Percentiles rank a stretch among this genome's conserved stretches.
phyloP scores from a whole-genome alignment of 2,888 invertebrate species.

The Agonum fuliginosum region DNA sequence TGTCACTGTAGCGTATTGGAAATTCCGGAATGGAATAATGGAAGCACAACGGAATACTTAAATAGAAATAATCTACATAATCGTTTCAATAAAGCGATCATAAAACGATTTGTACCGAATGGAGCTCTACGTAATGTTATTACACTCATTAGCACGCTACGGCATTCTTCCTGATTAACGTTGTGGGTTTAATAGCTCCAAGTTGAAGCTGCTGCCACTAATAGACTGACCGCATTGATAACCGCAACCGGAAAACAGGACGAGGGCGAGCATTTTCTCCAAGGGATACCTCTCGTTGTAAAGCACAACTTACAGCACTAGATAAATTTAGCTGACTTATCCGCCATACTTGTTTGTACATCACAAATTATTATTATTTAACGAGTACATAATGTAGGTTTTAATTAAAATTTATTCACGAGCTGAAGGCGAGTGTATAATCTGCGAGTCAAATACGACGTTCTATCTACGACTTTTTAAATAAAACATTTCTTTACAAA shows the following conservation, averaged over 20 bases:
- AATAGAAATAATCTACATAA: slow-evolving; percentile 57
- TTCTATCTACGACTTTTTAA: no score
- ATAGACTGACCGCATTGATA: slow-evolving; percentile 58
- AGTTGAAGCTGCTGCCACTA: slow-evolving; percentile 47
- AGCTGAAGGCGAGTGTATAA: no score
- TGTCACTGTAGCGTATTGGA: slow-evolving; percentile 46
- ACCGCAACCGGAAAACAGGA: slow-evolving; percentile 58
- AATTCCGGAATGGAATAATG: slow-evolving; percentile 39
- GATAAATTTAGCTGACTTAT: no score
- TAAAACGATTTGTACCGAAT: slow-evolving; percentile 55
- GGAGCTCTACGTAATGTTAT: slow-evolving; percentile 47
- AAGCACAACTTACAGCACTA: no score
- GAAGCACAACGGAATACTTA: slow-evolving; percentile 37
- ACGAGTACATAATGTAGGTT: no score
- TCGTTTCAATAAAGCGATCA: slow-evolving; percentile 56
- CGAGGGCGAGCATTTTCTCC: slow-evolving; percentile 50
- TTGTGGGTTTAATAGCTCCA: slow-evolving; percentile 46
- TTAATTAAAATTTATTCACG: no score
- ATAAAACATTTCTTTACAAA: no score
- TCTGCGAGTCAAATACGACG: no score
- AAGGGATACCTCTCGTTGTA: background rate
- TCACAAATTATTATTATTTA: no score
- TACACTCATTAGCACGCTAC: slow-evolving; percentile 53
- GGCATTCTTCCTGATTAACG: slow-evolving; percentile 58
- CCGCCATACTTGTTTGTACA: no score